Conservation (phyloP, 2,888 invertebrate species). For the Stratiomys singularior region DNA sequence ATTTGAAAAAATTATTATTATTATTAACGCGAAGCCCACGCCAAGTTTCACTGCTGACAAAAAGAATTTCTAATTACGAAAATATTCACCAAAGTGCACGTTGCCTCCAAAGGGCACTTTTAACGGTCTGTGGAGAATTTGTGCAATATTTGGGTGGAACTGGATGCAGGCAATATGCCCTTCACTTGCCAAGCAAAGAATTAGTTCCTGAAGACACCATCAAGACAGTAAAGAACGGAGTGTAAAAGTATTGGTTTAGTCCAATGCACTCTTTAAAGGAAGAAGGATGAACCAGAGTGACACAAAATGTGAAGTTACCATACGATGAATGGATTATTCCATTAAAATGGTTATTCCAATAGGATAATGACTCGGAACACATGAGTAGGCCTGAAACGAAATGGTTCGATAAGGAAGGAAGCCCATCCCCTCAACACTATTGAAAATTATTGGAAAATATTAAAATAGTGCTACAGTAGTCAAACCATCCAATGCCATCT, state of each 20-base stretch:
- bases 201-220: neutral
- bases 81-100: neutral
- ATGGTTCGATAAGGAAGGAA: neutral
- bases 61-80: too few species aligned
- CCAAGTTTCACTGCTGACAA: neutral
- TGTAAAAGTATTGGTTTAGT: neutral
- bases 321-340: neutral
- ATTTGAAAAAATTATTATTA: too few species aligned
- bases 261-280: neutral
- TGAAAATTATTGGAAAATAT: neutral
- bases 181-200: neutral
- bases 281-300: neutral
- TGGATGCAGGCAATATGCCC: neutral
- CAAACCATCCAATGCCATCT: neutral
- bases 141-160: constrained; percentile 25
- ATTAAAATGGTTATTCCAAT: neutral
- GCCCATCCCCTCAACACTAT: neutral
- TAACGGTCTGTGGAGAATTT: constrained; percentile 6
- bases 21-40: neutral
- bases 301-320: neutral
- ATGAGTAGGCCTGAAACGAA: neutral
- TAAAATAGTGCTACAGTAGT: neutral
- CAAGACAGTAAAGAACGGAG: neutral
- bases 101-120: neutral
- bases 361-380: neutral